Evolutionary conservation across 2,113 vertebrate species (phyloP).

Genomic region (Piaya cayana): DNA sequence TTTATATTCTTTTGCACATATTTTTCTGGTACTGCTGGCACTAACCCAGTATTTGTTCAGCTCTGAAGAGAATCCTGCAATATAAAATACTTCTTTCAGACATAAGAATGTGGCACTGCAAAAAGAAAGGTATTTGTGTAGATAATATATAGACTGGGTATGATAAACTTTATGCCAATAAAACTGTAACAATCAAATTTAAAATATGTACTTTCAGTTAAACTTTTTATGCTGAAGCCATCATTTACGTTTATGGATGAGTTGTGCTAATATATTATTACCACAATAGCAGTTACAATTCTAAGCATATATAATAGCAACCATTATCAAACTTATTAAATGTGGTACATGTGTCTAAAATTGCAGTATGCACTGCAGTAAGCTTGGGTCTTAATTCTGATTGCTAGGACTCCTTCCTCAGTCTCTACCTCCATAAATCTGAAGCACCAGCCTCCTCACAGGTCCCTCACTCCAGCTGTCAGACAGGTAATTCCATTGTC

Average conservation of each 20-base stretch:
- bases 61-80: neutral
- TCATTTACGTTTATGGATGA: neutral
- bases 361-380: neutral
- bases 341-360: neutral
- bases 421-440: neutral
- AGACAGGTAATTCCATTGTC: fast-evolving
- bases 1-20: neutral
- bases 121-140: neutral
- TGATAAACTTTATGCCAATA: neutral
- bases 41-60: neutral
- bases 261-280: neutral
- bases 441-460: neutral
- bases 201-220: neutral
- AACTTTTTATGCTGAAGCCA: neutral
- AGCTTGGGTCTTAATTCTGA: neutral
- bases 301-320: neutral
- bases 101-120: neutral
- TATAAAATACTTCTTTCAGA: neutral
- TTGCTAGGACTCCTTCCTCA: neutral
- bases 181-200: neutral
- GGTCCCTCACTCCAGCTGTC: neutral
- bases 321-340: neutral
- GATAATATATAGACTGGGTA: neutral
- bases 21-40: neutral
- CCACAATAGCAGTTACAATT: neutral